Evolutionary conservation across 2,113 vertebrate genomes (phyloP), one percentile per base, ranked within the genome.

Genomic region (Salvator merianae): DNA sequence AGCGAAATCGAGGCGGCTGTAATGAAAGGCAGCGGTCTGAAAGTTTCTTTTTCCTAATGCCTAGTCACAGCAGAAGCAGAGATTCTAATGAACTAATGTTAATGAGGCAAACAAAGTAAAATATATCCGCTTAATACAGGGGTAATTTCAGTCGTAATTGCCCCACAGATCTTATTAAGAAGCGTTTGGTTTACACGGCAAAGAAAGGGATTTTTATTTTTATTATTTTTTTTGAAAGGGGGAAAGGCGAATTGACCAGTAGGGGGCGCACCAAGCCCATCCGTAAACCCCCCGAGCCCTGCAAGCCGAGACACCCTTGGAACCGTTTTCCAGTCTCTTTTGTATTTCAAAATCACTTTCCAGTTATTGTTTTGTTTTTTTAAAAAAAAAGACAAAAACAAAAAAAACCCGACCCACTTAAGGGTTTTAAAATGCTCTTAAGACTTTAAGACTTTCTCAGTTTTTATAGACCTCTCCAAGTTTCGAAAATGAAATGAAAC

Each of bases 261-360:
- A 93, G 94, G 94, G 94, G 94, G 94, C 94, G 94, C 91, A 92
- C 74, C 90, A 82, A 89, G 83, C 88, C 92, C 92, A 81, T 91
- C 84, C 86, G 88, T 93, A 90, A 92, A 85, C 78, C 68, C 80
- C 66, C 43, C 14, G 16, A 47, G 28, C 32, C 63, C n/a, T 8
- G 12, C 50, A 82, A 72, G 74, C 71, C 34, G 59, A 59, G 66
- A 16, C 40, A 32, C 32, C 70, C 59, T 82, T 24, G 70, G 75
- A 43, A 81, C 53, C 85, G 74, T 84, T 82, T 76, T 75, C 82
- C 82, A 2, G 79, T 28, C 5, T 16, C 66, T 70, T 63, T 71
- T 82, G 65, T 75, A 7, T 77, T 82, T 65, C 79, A 36, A 55
- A 86, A 71, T 63, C 66, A 71, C 55, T 72, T 63, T 77, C 53